These are phyloP conservation scores for Amniataba percoides DNA, from an alignment of 2,797 vertebrate species.

Conservation along the genomic window DNA sequence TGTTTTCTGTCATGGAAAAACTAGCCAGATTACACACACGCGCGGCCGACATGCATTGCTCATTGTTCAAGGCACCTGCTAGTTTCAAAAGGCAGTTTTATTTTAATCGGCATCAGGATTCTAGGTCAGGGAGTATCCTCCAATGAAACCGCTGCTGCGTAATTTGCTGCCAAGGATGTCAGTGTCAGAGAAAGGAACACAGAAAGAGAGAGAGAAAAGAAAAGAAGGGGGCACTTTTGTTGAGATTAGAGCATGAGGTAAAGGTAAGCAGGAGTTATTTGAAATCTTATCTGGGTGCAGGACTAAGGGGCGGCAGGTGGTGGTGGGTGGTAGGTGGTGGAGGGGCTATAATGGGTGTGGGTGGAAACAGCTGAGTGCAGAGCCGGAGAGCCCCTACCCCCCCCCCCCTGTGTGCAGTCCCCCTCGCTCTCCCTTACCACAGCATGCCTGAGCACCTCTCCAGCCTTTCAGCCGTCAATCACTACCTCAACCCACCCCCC, in stretches of 20 bases:
- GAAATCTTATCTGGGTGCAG: constrained; percentile 79
- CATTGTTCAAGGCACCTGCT: constrained; percentile 61
- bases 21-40: constrained; percentile 48
- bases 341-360: constrained; percentile 79
- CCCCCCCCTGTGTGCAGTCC: constrained; percentile 65
- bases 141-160: constrained; percentile 4
- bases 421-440: constrained; percentile 52
- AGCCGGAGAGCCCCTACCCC: constrained; percentile 44
- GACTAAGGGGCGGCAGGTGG: constrained; percentile 65
- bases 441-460: constrained; percentile 86
- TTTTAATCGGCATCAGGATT: constrained; percentile 47
- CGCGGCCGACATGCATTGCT: constrained; percentile 20
- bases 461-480: constrained; percentile 87
- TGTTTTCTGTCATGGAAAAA: constrained; percentile 66
- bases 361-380: constrained; percentile 84
- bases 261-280: constrained; percentile 79
- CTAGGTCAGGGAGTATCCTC: constrained; percentile 34
- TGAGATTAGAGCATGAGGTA: constrained; percentile 55
- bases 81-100: constrained; percentile 33
- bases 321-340: constrained; percentile 65
- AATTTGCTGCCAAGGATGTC: constrained; percentile 29
- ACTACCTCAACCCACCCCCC: constrained; percentile 64
- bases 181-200: constrained; percentile 17
- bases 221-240: constrained; percentile 33
- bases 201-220: constrained; percentile 22